Conservation (phyloP, 2,797 vertebrate species). For the Acipenser oxyrinchus region DNA sequence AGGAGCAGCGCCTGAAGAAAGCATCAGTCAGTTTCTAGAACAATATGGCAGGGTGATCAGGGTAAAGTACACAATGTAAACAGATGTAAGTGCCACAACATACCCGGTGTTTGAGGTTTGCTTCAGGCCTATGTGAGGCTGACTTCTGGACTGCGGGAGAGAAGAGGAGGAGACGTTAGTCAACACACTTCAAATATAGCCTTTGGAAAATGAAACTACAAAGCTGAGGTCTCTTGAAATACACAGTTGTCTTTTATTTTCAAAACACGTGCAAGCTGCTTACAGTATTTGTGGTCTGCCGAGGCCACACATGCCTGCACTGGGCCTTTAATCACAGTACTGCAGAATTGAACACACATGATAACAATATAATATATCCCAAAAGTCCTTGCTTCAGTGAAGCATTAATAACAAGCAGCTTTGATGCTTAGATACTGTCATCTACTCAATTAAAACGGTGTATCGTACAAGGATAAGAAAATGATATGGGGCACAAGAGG, state of each 20-base stretch:
- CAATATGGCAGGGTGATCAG: too few species aligned
- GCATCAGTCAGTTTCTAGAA: too few species aligned
- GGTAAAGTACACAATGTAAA: background rate
- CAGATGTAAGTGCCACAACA: conserved; percentile 9
- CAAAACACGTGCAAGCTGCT: too few species aligned
- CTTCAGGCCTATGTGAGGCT: conserved; percentile 30
- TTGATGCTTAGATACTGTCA: conserved; percentile 12
- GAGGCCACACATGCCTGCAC: too few species aligned
- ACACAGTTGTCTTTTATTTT: background rate
- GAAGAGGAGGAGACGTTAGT: background rate
- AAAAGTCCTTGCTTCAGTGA: conserved; percentile 5
- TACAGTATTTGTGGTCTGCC: too few species aligned
- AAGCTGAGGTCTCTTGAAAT: background rate
- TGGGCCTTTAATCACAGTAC: conserved; percentile 4
- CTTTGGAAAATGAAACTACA: background rate
- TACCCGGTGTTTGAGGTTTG: conserved; percentile 40
- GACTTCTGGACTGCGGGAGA: conserved; percentile 32
- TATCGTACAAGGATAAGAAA: conserved; percentile 9
- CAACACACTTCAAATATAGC: background rate
- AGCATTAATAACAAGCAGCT: conserved; percentile 10
- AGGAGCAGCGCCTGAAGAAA: too few species aligned
- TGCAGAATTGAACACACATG: background rate
- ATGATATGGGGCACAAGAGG: conserved; percentile 2
- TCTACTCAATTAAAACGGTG: conserved; percentile 13
- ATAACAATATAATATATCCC: conserved; percentile 1